Evolutionary conservation across 2,888 invertebrate species (phyloP).

Genomic region (Blastobasis lacticolella): DNA sequence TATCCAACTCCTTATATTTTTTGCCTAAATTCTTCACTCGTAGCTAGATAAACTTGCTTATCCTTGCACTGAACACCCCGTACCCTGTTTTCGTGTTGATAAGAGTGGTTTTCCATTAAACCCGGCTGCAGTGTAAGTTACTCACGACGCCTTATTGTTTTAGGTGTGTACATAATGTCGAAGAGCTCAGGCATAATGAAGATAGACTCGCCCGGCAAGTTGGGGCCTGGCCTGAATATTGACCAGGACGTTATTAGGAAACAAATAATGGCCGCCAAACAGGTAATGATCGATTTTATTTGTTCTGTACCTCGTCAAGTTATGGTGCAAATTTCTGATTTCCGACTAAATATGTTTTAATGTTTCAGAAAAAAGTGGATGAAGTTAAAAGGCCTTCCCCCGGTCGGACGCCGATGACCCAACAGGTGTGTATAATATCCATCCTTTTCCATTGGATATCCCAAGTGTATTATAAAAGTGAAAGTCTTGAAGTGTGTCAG

Average conservation of each 20-base stretch:
- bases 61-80: too few relatives aligned
- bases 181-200: slow-evolving; percentile 84
- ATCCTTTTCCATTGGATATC: too few relatives aligned
- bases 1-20: not conserved
- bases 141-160: slow-evolving; percentile 1
- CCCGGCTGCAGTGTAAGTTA: not conserved
- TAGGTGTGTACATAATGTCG: slow-evolving; percentile 85
- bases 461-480: too few relatives aligned
- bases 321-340: not conserved
- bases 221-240: slow-evolving; percentile 65
- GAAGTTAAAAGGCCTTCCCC: slow-evolving; percentile 47
- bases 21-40: too few relatives aligned
- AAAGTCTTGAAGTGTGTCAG: too few relatives aligned
- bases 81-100: too few relatives aligned
- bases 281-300: slow-evolving; percentile 29
- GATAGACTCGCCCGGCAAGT: slow-evolving; percentile 77
- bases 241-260: slow-evolving; percentile 68
- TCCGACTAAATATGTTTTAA: not conserved
- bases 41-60: too few relatives aligned
- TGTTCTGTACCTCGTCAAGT: too few relatives aligned
- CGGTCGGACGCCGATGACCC: slow-evolving; percentile 24
- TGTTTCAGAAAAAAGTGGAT: slow-evolving; percentile 53
- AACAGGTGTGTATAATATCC: slow-evolving; percentile 4
- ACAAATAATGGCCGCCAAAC: slow-evolving; percentile 68
- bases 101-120: too few relatives aligned